These are phyloP conservation scores for Hemichromis elongatus DNA, from an alignment of 2,113 vertebrate species.

Conservation along the genomic window DNA sequence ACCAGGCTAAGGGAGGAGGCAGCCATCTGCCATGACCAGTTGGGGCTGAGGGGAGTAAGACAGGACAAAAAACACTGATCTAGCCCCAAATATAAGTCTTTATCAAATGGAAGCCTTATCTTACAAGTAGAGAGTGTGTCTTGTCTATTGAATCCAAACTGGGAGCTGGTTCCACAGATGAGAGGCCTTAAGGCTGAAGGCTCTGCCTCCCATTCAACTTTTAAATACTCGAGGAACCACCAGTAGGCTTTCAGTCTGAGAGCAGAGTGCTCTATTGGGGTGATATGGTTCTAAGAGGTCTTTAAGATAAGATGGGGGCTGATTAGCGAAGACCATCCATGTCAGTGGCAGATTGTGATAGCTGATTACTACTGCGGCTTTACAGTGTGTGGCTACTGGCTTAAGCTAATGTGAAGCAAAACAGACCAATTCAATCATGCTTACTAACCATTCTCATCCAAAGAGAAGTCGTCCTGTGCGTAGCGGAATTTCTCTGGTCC, in stretches of 20 bases:
- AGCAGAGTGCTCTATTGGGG: not conserved
- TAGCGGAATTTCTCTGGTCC: constrained; percentile 98
- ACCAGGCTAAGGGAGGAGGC: not conserved
- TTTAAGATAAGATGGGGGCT: not conserved
- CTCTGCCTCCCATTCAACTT: not conserved
- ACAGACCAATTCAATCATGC: not conserved
- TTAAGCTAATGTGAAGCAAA: not conserved
- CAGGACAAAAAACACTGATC: not conserved
- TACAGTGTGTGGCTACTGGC: not conserved
- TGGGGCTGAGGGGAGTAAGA: not conserved
- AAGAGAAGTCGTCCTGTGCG: constrained; percentile 95
- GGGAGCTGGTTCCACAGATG: not conserved
- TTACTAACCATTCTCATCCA: constrained; percentile 97
- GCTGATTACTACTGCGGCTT: not conserved
- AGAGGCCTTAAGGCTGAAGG: too few relatives aligned
- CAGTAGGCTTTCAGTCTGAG: not conserved
- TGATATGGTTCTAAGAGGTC: not conserved
- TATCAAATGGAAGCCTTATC: not conserved
- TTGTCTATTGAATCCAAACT: not conserved
- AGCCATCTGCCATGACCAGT: not conserved
- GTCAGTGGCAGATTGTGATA: not conserved
- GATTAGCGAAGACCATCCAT: not conserved
- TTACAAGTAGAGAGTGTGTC: not conserved
- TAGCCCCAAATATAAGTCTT: not conserved
- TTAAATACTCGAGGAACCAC: not conserved